These are phyloP conservation scores for Heterodera schachtii DNA, from an alignment of 1,140 invertebrate species.

Conservation along the genomic window DNA sequence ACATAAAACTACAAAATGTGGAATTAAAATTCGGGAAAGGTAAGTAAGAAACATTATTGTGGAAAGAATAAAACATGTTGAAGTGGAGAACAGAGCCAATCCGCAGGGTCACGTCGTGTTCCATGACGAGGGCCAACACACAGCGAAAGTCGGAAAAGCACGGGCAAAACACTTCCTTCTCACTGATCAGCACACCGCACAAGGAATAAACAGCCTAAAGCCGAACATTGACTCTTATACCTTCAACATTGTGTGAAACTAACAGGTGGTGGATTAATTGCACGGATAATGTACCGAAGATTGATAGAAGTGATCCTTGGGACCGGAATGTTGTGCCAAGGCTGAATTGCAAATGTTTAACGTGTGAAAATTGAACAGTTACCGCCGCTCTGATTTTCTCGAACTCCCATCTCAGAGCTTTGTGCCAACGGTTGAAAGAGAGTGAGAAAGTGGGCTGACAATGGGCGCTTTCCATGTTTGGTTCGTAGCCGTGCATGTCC, in stretches of 20 bases:
- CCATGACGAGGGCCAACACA: neutral
- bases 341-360: neutral
- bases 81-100: neutral
- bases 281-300: neutral
- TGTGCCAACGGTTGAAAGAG: neutral
- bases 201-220: neutral
- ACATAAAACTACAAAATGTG: neutral
- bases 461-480: neutral
- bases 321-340: neutral
- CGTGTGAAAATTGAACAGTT: neutral
- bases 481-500: neutral
- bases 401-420: neutral
- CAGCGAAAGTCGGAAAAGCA: neutral
- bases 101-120: neutral
- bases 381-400: neutral
- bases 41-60: neutral
- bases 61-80: neutral
- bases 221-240: too few species aligned
- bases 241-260: neutral
- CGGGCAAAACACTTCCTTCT: neutral
- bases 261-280: neutral
- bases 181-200: neutral
- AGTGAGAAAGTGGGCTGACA: neutral
- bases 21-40: neutral
- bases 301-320: neutral